phyloP scores from a whole-genome alignment of 2,113 vertebrate genomes.

The Steatornis caripensis region DNA sequence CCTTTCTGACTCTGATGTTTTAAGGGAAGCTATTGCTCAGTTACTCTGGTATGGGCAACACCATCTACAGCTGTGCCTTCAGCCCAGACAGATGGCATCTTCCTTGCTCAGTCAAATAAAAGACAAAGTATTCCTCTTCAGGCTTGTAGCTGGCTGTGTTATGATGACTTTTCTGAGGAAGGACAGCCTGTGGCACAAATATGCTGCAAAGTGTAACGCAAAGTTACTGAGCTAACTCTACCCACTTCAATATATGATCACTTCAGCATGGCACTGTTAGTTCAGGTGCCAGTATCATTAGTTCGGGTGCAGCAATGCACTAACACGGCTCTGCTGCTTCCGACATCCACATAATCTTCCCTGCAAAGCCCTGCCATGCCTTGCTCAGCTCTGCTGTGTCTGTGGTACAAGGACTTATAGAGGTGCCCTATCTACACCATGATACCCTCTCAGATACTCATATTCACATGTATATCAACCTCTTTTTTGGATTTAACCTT shows the following conservation, averaged over 20 bases:
- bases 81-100: background rate
- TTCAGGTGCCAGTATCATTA: conserved; percentile 38
- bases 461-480: background rate
- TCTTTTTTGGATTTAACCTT: background rate
- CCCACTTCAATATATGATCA: background rate
- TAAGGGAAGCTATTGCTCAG: background rate
- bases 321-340: background rate
- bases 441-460: background rate
- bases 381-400: background rate
- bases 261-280: conserved; percentile 42
- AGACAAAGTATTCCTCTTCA: background rate
- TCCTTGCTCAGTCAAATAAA: background rate
- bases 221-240: background rate
- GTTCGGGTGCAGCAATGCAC: conserved; percentile 39
- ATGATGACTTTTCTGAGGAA: conserved; percentile 17
- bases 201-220: background rate
- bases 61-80: background rate
- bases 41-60: background rate
- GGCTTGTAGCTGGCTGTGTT: background rate
- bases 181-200: background rate
- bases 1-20: background rate
- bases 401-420: background rate
- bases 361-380: background rate
- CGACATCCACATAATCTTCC: background rate
- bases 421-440: background rate